Conservation (phyloP, 2,797 vertebrate genomes). For the Alosa sapidissima region DNA sequence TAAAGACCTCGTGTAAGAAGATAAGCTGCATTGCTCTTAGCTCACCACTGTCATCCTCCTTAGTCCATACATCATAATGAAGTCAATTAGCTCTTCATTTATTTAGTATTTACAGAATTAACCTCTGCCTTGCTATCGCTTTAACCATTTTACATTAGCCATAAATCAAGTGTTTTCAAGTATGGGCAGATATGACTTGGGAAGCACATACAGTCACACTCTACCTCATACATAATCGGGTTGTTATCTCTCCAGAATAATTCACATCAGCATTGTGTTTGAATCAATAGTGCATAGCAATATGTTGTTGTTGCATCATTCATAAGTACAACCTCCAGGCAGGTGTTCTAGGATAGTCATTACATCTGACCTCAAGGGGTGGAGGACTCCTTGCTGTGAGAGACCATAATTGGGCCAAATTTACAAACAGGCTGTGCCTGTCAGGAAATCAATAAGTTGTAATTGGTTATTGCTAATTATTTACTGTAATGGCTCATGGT, state of each 20-base stretch:
- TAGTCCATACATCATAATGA: not conserved
- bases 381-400: not conserved
- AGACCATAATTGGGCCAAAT: constrained; percentile 15
- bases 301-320: constrained; percentile 22
- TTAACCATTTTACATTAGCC: constrained; percentile 1
- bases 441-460: not conserved
- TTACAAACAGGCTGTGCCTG: constrained; percentile 9
- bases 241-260: constrained; percentile 32
- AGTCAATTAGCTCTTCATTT: constrained; percentile 20
- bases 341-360: constrained; percentile 17
- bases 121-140: constrained; percentile 43
- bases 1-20: not conserved
- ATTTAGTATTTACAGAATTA: constrained; percentile 18
- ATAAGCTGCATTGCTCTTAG: not conserved
- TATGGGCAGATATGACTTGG: not conserved
- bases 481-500: not conserved
- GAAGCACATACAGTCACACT: not conserved
- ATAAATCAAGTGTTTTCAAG: constrained; percentile 11
- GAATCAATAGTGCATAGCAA: constrained; percentile 24
- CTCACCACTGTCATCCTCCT: not conserved
- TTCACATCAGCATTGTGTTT: not conserved
- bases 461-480: constrained; percentile 23
- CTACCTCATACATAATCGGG: not conserved
- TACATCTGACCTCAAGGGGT: constrained; percentile 5
- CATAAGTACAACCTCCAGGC: not conserved